phyloP scores from a whole-genome alignment of 1,140 invertebrate species.

The Bombus pascuorum region DNA sequence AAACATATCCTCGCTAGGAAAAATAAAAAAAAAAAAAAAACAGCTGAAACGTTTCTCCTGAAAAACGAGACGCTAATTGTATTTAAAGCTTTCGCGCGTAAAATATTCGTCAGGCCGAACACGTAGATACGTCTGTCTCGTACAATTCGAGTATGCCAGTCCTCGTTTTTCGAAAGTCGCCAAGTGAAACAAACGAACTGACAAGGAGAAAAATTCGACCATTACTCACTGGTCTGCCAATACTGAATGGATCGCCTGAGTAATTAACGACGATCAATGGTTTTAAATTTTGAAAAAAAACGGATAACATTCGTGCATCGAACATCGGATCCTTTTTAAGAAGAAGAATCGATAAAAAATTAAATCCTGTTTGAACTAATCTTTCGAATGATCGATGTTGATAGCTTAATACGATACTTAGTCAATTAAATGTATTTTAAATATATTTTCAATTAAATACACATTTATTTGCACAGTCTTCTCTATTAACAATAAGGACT shows the following conservation, averaged over 20 bases:
- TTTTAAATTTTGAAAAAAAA: conserved; percentile 24
- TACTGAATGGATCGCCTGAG: conserved; percentile 51
- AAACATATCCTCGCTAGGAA: conserved; percentile 13
- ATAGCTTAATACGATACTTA: background rate
- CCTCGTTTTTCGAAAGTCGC: conserved; percentile 17
- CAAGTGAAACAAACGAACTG: conserved; percentile 21
- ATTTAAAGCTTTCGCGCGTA: conserved; percentile 39
- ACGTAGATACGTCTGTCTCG: conserved; percentile 5
- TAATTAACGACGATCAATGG: conserved; percentile 55
- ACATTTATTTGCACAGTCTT: background rate
- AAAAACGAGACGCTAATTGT: conserved; percentile 44
- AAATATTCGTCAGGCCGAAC: conserved; percentile 47
- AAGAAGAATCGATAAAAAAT: background rate
- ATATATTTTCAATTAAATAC: background rate
- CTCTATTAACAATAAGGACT: background rate
- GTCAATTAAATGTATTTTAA: background rate
- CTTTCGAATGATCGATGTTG: background rate
- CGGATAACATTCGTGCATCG: background rate
- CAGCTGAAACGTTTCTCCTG: background rate
- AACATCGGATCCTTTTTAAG: background rate
- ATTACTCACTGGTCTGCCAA: conserved; percentile 52
- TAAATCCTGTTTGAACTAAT: background rate
- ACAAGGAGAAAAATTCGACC: conserved; percentile 47
- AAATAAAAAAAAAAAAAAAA: conserved; percentile 3
- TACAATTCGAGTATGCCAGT: conserved; percentile 4